Evolutionary conservation across 2,113 vertebrate genomes (phyloP).

Genomic region (Lates calcarifer): DNA sequence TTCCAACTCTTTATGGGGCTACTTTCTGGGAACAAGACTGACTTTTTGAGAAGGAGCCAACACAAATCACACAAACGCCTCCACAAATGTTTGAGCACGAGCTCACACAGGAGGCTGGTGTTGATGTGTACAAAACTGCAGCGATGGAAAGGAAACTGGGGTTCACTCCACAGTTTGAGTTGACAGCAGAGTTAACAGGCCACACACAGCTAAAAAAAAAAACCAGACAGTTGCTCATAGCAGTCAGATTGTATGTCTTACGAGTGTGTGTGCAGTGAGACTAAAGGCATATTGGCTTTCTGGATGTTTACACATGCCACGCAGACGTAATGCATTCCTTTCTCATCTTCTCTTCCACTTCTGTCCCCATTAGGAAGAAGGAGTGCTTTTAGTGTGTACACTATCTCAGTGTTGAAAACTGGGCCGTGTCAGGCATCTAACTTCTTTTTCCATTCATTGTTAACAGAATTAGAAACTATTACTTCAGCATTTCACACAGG

Average conservation of each 20-base stretch:
- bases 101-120: constrained; percentile 8
- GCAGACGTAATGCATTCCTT: constrained; percentile 74
- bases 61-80: constrained; percentile 40
- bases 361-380: constrained; percentile 61
- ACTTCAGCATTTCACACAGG: background rate
- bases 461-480: constrained; percentile 5
- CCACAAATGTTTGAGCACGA: constrained; percentile 22
- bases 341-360: constrained; percentile 65
- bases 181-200: constrained; percentile 37
- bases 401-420: constrained; percentile 42
- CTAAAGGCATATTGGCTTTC: constrained; percentile 67
- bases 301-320: constrained; percentile 77
- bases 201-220: constrained; percentile 36
- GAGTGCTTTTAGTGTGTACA: constrained; percentile 42
- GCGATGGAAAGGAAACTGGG: constrained; percentile 21
- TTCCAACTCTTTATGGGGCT: constrained; percentile 52
- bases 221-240: constrained; percentile 59
- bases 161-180: constrained; percentile 18
- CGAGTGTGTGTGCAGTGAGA: constrained; percentile 35
- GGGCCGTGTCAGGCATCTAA: constrained; percentile 23
- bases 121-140: constrained; percentile 38
- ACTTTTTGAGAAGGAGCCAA: constrained; percentile 30
- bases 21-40: constrained; percentile 53
- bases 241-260: constrained; percentile 50
- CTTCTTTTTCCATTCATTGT: constrained; percentile 11